Base-by-base conservation (phyloP, 2,888 invertebrate genomes). In the Drosophila differens region DNA sequence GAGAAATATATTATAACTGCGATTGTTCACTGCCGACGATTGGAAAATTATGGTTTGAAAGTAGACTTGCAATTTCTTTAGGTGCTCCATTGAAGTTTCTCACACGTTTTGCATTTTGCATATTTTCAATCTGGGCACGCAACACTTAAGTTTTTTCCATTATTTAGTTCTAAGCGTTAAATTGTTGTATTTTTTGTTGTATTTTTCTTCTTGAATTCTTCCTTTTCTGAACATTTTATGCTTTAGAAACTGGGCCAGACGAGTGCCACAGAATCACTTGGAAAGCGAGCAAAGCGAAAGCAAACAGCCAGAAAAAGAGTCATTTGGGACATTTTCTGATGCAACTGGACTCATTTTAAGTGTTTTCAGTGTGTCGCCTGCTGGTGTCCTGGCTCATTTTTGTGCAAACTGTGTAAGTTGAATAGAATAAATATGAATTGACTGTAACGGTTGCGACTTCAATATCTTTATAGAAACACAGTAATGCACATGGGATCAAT, bases 361-460 rank as follows among this genome's bases (percentile, higher is more conserved):
- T 60, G 63, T 32, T 53, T 62, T 25, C 28, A 32, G 41, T 14
- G 39, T 41, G 55, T n/a, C 51, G 49, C 39, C 49, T 39, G 68
- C 51, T 68, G 70, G 32, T 49, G 61, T 41, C 44, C 25, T 47
- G 59, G 39, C 64, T 49, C 73, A 73, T 53, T 65, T 59, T 59
- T 57, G 59, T 69, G 71, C 47, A 39, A 39, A 57, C 57, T 57
- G 30, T 57, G 57, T 61, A 81, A 81, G 76, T 57, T 73, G 74
- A 65, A 55, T 65, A 79, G 71, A 79, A 80, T 76, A 76, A 79
- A 83, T 79, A 74, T 74, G 70, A 71, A 74, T 70, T 75, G 59
- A 33, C 39, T 67, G 76, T 37, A 49, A 33, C 53, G 68, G 65
- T 39, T 60, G 54, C 25, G 74, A 44, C 62, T 39, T 53, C 37